These are phyloP conservation scores for Mobula birostris DNA, from an alignment of 2,113 vertebrate genomes.

Conservation along the genomic window DNA sequence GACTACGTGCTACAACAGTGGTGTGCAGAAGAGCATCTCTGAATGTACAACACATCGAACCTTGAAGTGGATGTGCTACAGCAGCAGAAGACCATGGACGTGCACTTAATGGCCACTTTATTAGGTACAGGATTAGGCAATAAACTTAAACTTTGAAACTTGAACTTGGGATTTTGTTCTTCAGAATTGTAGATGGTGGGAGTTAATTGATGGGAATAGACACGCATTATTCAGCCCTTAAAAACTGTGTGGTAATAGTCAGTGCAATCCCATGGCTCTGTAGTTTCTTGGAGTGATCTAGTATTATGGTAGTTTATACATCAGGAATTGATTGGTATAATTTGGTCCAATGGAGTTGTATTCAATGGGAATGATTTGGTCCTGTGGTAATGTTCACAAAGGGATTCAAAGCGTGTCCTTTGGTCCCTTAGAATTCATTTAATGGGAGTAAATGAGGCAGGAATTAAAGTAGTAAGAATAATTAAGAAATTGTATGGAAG, in stretches of 20 bases:
- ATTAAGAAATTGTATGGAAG: background rate
- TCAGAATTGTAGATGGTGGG: background rate
- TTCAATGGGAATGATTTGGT: background rate
- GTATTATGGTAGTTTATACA: background rate
- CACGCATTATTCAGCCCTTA: no score
- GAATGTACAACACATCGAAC: no score
- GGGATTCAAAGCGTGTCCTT: background rate
- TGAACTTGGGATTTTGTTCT: background rate
- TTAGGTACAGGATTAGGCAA: no score
- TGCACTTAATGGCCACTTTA: no score
- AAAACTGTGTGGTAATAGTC: background rate
- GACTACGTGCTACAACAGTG: no score
- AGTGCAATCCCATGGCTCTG: background rate
- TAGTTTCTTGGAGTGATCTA: no score
- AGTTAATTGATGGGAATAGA: background rate
- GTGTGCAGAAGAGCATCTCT: no score
- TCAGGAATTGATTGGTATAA: background rate
- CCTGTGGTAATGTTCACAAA: background rate
- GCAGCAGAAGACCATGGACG: no score
- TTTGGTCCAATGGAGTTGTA: background rate
- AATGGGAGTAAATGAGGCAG: background rate
- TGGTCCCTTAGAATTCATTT: background rate
- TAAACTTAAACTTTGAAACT: no score
- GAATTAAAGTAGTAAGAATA: background rate
- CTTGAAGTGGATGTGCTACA: no score